phyloP scores from a whole-genome alignment of 2,113 vertebrate species.

The Burhinus bistriatus region DNA sequence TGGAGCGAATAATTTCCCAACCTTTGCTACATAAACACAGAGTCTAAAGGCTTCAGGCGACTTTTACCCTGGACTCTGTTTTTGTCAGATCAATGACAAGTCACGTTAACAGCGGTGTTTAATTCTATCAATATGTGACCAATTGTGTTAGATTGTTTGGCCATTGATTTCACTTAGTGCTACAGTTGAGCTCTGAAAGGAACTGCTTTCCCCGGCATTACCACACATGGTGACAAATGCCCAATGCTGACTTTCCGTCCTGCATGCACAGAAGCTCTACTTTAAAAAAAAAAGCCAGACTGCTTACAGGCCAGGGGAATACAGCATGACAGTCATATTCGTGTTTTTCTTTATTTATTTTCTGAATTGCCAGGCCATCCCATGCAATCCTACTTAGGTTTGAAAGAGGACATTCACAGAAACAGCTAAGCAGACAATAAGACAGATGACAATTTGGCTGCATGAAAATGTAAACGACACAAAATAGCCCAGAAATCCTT shows the following conservation, averaged over 20 bases:
- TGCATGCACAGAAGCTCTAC: neutral
- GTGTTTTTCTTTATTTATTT: slow-evolving; percentile 9
- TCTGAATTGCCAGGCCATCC: neutral
- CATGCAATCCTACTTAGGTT: neutral
- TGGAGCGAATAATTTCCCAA: slow-evolving; percentile 58
- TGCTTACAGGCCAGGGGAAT: slow-evolving; percentile 13
- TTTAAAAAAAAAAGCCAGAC: neutral
- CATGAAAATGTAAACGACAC: neutral
- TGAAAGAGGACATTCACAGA: neutral
- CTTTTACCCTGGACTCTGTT: slow-evolving; percentile 73
- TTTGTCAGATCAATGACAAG: slow-evolving; percentile 83
- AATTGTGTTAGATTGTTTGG: slow-evolving; percentile 90
- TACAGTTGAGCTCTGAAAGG: slow-evolving; percentile 75
- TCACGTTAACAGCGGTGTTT: slow-evolving; percentile 88
- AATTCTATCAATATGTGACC: slow-evolving; percentile 93
- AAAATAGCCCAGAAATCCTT: neutral
- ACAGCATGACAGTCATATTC: neutral
- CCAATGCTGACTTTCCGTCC: neutral
- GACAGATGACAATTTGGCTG: neutral
- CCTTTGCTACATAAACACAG: slow-evolving; percentile 55
- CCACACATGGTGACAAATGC: slow-evolving; percentile 72
- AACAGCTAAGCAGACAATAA: slow-evolving; percentile 20
- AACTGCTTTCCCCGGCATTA: slow-evolving; percentile 67
- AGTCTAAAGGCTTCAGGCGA: slow-evolving; percentile 66
- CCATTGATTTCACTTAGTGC: slow-evolving; percentile 91